Base-by-base conservation (phyloP, 2,888 invertebrate species). In the Ashinkailepas kermadecensis region DNA sequence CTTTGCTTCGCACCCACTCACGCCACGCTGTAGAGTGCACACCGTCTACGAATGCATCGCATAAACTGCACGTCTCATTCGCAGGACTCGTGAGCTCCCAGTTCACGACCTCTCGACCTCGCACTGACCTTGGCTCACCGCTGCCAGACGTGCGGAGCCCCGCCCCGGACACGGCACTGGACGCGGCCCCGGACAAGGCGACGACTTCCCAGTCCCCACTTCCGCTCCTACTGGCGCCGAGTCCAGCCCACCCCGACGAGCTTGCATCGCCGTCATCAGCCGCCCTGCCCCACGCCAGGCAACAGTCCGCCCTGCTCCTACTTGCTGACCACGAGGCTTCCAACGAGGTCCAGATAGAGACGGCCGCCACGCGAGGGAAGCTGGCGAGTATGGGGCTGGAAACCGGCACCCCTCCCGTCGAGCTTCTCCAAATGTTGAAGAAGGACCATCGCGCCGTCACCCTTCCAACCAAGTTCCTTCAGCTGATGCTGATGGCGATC, bases 1-100 rank as follows among this genome's bases (percentile, higher is more conserved):
- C 74, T 21, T 23, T 67, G 56, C 74, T 74, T 56, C 56, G 74
- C 74, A 74, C 54, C 11, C 54, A 3, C 56, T 56, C 74, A 54
- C 21, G 21, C 54, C 10, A 54, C 21, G 21, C 54, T 9, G 74
- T 21, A 21, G 56, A 56, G 18, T 56, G 74, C 74, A 56, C 74
- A 12, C 25, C 67, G 67, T 74, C 4, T 21, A 7, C 11, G 67
- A 21, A 23, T 25, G 74, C 74, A 74, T 18, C 70, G 65, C 56
- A n/a, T 74, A 74, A 74, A 74, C 54, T 74, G 74, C 74, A 74
- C 56, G 74, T 74, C 54, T 74, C 56, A 15, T 74, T 74, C 21
- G 18, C 74, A 74, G 74, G 74, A 56, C 54, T 11, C 2, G 39
- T 18, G 74, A 54, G 18, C 56, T 18, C 56, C 3, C 54, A 23